phyloP scores from a whole-genome alignment of 2,797 vertebrate genomes.

The Galaxias olidus region DNA sequence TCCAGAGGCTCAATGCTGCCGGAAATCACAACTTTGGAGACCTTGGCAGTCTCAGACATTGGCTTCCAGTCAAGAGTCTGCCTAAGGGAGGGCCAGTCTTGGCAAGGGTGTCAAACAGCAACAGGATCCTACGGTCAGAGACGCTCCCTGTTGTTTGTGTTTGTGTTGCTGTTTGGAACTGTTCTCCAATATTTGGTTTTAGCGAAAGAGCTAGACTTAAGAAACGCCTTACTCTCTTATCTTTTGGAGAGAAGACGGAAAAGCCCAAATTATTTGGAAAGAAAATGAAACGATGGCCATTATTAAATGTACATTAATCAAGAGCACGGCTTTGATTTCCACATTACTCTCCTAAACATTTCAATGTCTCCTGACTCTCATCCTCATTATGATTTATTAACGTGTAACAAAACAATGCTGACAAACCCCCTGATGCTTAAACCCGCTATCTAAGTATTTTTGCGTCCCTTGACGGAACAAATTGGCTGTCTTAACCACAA shows the following conservation, averaged over 20 bases:
- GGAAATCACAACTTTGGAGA: constrained; percentile 22
- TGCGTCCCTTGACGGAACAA: constrained; percentile 59
- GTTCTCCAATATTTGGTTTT: too few species aligned
- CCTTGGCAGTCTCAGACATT: constrained; percentile 21
- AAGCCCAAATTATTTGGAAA: not conserved
- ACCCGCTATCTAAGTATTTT: constrained; percentile 63
- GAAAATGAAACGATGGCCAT: not conserved
- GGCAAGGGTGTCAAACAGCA: constrained; percentile 35
- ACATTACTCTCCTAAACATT: constrained; percentile 19
- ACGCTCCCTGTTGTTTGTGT: constrained; percentile 21
- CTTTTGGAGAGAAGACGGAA: too few species aligned
- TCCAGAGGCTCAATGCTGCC: constrained; percentile 8
- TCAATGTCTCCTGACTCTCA: constrained; percentile 29
- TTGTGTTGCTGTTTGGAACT: not conserved
- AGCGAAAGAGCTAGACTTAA: too few species aligned
- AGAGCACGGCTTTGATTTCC: constrained; percentile 20
- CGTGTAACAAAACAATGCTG: constrained; percentile 50
- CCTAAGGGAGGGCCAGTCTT: constrained; percentile 32
- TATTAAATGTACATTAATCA: constrained; percentile 19
- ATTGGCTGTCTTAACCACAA: constrained; percentile 53
- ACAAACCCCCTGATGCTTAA: constrained; percentile 53
- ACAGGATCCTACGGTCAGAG: constrained; percentile 19
- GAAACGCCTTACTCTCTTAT: too few species aligned
- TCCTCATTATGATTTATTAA: constrained; percentile 62
- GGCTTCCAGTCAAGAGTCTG: constrained; percentile 27